phyloP scores from a whole-genome alignment of 2,888 invertebrate genomes.

The Drosophila prostipennis region DNA sequence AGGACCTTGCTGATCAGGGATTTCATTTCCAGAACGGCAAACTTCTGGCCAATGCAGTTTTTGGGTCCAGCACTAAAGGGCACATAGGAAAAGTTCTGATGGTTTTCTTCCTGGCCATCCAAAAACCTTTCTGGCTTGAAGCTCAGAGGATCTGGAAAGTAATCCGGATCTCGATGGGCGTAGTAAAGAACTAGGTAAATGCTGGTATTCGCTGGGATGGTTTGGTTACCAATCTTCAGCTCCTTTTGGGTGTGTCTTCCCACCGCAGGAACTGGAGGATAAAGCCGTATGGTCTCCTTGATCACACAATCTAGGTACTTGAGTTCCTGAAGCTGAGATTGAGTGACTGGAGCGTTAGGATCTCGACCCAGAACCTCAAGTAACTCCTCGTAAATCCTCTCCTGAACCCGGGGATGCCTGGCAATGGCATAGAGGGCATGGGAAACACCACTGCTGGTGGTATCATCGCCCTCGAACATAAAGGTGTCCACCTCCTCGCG shows the following conservation, averaged over 20 bases:
- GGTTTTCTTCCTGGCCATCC: slow-evolving; percentile 83
- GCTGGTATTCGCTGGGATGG: slow-evolving; percentile 72
- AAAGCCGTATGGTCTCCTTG: slow-evolving; percentile 87
- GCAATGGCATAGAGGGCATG: slow-evolving; percentile 72
- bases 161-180: slow-evolving; percentile 63
- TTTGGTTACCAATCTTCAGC: slow-evolving; percentile 83
- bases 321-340: slow-evolving; percentile 60
- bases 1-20: slow-evolving; percentile 71
- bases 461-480: slow-evolving; percentile 86
- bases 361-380: slow-evolving; percentile 64
- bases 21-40: slow-evolving; percentile 81
- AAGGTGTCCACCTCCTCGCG: slow-evolving; percentile 89
- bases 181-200: slow-evolving; percentile 61
- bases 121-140: slow-evolving; percentile 76
- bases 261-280: slow-evolving; percentile 87
- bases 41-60: slow-evolving; percentile 82
- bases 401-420: slow-evolving; percentile 70
- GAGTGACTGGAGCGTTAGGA: slow-evolving; percentile 46
- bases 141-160: slow-evolving; percentile 70
- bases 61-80: slow-evolving; percentile 81
- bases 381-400: slow-evolving; percentile 68
- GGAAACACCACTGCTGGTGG: slow-evolving; percentile 75
- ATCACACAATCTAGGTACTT: slow-evolving; percentile 87
- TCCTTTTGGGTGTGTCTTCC: slow-evolving; percentile 85
- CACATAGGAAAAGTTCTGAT: slow-evolving; percentile 68